Percentiles rank a stretch among this genome's conserved stretches.
These are phyloP conservation scores for Sphinx pinastri DNA, from an alignment of 2,888 invertebrate genomes.

Conservation along the genomic window DNA sequence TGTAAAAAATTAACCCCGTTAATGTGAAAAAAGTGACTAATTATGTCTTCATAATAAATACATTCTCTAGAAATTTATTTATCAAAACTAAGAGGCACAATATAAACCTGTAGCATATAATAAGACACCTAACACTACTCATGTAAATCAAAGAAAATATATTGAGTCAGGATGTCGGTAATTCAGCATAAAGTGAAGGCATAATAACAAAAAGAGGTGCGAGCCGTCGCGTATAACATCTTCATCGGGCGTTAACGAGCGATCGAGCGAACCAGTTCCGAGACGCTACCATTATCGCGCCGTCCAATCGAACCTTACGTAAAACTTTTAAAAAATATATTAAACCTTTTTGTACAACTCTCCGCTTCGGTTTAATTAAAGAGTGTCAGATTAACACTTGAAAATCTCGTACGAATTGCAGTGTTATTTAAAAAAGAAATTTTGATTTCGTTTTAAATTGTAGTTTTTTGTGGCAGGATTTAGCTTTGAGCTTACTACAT, in stretches of 20 bases:
- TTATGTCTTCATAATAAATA: too few relatives aligned
- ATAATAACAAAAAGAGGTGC: conserved; percentile 64
- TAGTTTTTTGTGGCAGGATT: not conserved
- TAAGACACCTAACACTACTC: not conserved
- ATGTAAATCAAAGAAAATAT: conserved; percentile 1
- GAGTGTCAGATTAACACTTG: conserved; percentile 24
- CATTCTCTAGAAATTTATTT: not conserved
- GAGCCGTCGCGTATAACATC: conserved; percentile 74
- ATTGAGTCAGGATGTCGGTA: conserved; percentile 20
- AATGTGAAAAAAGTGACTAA: too few relatives aligned
- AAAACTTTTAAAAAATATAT: conserved; percentile 11
- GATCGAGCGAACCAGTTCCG: conserved; percentile 53
- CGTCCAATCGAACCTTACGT: conserved; percentile 31
- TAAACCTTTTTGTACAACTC: conserved; percentile 19
- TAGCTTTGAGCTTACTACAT: not conserved
- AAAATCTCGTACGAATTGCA: conserved; percentile 12
- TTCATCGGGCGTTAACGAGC: conserved; percentile 78
- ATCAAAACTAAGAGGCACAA: not conserved
- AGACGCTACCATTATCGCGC: conserved; percentile 33
- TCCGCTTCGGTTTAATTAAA: conserved; percentile 22
- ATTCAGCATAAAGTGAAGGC: conserved; percentile 39
- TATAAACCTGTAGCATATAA: not conserved
- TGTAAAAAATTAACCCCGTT: too few relatives aligned
- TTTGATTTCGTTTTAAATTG: not conserved
- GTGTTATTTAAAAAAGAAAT: not conserved